Conservation (phyloP, 2,797 vertebrate species). For the Acrossocheilus fasciatus region DNA sequence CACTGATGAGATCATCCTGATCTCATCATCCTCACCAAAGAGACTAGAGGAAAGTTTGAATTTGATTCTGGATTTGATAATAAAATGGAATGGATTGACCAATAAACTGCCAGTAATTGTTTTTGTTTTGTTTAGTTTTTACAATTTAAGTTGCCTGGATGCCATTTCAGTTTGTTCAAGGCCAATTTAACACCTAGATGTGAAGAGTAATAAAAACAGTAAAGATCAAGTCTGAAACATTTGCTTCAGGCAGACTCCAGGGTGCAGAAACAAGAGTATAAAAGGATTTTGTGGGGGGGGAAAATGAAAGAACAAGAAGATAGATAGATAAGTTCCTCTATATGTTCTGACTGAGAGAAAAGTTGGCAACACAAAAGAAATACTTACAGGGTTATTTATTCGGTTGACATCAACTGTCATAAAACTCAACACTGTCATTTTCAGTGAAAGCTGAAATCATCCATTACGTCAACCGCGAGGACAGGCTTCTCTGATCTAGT, state of each 20-base stretch:
- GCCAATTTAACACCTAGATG: neutral
- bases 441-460: slow-evolving; percentile 27
- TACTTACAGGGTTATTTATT: slow-evolving; percentile 6
- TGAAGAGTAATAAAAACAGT: neutral
- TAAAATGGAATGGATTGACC: neutral
- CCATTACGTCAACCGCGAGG: neutral
- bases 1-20: neutral
- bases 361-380: neutral
- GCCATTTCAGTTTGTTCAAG: neutral
- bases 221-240: neutral
- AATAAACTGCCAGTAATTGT: neutral
- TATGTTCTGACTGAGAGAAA: neutral
- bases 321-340: neutral
- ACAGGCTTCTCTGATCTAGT: slow-evolving; percentile 22
- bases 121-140: neutral
- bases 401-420: neutral
- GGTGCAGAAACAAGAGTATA: neutral
- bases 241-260: neutral
- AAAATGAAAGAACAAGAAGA: neutral
- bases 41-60: neutral
- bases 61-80: neutral
- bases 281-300: neutral
- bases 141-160: neutral
- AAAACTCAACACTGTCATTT: slow-evolving; percentile 24
- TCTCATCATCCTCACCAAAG: neutral